phyloP scores from a whole-genome alignment of 2,888 invertebrate species.

The Dicroscelio sp. region DNA sequence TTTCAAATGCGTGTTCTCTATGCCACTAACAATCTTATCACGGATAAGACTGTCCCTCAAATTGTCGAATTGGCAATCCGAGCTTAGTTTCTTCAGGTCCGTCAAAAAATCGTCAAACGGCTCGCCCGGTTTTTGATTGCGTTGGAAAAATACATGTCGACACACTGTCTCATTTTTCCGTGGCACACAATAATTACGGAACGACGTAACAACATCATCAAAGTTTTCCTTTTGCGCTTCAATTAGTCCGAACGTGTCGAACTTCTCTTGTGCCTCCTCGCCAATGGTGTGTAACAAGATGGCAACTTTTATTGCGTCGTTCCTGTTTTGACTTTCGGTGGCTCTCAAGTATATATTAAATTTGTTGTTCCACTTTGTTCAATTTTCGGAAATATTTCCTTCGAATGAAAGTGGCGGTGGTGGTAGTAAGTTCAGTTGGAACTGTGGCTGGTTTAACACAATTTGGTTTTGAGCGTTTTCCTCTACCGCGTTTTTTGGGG shows the following conservation, averaged over 20 bases:
- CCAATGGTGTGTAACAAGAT: conserved; percentile 84
- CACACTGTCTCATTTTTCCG: conserved; percentile 75
- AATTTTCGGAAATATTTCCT: conserved; percentile 78
- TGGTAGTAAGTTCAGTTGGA: conserved; percentile 47
- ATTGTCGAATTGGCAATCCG: conserved; percentile 74
- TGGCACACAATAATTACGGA: conserved; percentile 72
- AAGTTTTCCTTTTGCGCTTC: conserved; percentile 48
- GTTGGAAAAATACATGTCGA: conserved; percentile 82
- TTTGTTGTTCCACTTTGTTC: conserved; percentile 82
- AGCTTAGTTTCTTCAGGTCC: conserved; percentile 81
- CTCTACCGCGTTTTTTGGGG: no score
- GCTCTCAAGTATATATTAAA: conserved; percentile 81
- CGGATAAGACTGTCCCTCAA: conserved; percentile 30
- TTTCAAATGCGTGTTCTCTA: conserved; percentile 81
- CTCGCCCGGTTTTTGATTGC: conserved; percentile 77
- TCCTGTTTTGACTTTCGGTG: conserved; percentile 15
- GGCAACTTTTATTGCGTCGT: neutral
- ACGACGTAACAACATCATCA: conserved; percentile 55
- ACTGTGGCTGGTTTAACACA: neutral
- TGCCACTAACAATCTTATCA: conserved; percentile 31
- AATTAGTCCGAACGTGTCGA: conserved; percentile 79
- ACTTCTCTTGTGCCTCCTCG: conserved; percentile 82
- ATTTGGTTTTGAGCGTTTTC: neutral
- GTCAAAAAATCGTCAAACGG: conserved; percentile 83
- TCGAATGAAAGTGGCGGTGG: conserved; percentile 60